A percentile compares a stretch with the other conserved stretches of the same genome.
phyloP scores from a whole-genome alignment of 2,113 vertebrate genomes.

The Taxidea taxus region DNA sequence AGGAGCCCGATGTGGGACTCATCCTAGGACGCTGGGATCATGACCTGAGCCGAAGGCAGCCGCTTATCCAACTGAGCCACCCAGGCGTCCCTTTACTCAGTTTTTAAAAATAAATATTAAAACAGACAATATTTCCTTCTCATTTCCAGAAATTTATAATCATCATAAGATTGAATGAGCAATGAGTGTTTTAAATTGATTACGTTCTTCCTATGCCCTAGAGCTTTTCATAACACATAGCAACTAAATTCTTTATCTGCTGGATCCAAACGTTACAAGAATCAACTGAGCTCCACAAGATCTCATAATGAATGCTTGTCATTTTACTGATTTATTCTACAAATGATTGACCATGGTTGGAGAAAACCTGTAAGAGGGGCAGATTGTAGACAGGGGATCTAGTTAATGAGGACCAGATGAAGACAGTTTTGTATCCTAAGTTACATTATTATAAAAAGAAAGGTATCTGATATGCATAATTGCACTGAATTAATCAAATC shows the following conservation, averaged over 20 bases:
- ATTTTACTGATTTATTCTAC: neutral
- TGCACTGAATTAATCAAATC: neutral
- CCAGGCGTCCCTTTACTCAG: neutral
- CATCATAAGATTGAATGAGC: neutral
- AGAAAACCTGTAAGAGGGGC: neutral
- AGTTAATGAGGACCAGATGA: neutral
- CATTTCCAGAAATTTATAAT: neutral
- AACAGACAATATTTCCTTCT: neutral
- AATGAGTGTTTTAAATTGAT: neutral
- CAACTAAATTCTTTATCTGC: neutral
- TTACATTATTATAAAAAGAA: neutral
- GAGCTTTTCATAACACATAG: neutral
- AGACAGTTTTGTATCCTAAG: neutral
- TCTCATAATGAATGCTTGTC: neutral
- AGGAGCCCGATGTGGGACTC: too few species aligned
- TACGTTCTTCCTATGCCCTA: neutral
- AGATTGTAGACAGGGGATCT: neutral
- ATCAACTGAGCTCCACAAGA: neutral
- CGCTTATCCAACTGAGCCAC: too few species aligned
- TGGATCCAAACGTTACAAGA: neutral
- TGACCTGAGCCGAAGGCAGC: too few species aligned
- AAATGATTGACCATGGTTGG: neutral
- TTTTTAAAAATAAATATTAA: conserved; percentile 17
- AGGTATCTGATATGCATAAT: neutral
- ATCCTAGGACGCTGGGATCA: too few species aligned